Conservation (phyloP, 2,113 vertebrate genomes). For the Ptychochromis oligacanthus region DNA sequence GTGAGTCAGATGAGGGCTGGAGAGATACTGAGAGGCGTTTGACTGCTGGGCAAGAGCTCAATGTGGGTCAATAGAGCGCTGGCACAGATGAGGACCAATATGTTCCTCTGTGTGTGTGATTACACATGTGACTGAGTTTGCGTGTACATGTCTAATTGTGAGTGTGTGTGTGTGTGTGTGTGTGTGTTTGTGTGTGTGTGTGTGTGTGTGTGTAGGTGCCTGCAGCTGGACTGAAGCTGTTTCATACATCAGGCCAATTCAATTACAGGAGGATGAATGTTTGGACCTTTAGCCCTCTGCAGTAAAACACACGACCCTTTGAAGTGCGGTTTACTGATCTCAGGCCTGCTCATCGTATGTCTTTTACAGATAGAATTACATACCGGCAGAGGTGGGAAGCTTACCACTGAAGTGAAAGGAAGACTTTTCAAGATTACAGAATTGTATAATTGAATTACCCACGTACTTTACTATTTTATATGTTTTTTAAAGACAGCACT, state of each 20-base stretch:
- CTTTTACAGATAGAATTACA: neutral
- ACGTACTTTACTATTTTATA: no score
- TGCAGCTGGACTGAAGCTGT: constrained; percentile 6
- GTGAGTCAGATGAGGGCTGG: constrained; percentile 21
- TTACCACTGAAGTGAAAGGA: no score
- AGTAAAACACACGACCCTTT: constrained; percentile 41
- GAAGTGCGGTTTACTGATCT: constrained; percentile 43
- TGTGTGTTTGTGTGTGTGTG: neutral
- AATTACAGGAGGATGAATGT: constrained; percentile 40
- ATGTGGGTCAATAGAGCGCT: constrained; percentile 71
- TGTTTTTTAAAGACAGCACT: no score
- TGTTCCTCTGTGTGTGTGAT: constrained; percentile 23
- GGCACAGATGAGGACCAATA: constrained; percentile 58
- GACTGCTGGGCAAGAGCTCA: constrained; percentile 32
- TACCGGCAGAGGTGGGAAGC: neutral
- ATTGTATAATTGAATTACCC: no score
- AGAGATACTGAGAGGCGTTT: constrained; percentile 35
- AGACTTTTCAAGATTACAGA: no score
- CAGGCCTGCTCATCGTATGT: constrained; percentile 25
- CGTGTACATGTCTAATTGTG: neutral
- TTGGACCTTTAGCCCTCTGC: constrained; percentile 17
- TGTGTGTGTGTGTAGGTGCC: neutral
- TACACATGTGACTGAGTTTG: constrained; percentile 15
- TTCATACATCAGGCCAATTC: constrained; percentile 19
- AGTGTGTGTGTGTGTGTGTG: neutral